Conservation (phyloP, 2,113 vertebrate species). For the Sula dactylatra region DNA sequence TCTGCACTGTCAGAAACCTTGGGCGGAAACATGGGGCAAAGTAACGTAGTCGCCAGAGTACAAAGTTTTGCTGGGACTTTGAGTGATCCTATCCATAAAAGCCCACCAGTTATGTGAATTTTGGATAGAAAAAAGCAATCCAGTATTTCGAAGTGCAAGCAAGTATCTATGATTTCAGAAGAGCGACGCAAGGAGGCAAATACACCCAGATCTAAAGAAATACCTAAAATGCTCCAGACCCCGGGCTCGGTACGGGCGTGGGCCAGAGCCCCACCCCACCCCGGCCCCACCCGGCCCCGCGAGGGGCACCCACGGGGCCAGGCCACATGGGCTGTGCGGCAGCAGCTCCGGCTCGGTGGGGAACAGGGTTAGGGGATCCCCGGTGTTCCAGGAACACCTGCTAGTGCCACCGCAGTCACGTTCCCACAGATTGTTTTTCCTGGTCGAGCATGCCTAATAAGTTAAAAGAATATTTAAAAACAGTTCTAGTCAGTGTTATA, state of each 20-base stretch:
- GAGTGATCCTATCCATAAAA: neutral
- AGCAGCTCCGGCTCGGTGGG: too few species aligned
- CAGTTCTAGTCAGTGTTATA: neutral
- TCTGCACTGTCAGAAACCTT: neutral
- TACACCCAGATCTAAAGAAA: neutral
- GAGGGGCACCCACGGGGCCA: too few species aligned
- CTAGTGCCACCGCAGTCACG: too few species aligned
- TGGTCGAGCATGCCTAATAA: accelerated
- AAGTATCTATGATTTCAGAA: neutral
- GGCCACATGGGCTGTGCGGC: too few species aligned
- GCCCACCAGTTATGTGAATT: neutral
- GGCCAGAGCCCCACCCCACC: too few species aligned
- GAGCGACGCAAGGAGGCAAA: neutral
- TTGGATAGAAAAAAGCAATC: neutral
- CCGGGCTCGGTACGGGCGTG: too few species aligned
- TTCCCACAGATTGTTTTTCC: too few species aligned
- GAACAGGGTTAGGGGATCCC: too few species aligned
- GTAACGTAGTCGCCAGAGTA: accelerated
- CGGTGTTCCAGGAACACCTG: too few species aligned
- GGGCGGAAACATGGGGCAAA: neutral
- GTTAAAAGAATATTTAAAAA: neutral
- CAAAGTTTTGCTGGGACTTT: neutral
- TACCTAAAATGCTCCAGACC: accelerated
- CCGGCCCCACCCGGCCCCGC: too few species aligned
- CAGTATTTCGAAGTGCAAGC: neutral